phyloP scores from a whole-genome alignment of 1,140 invertebrate species.

The Vanessa tameamea region DNA sequence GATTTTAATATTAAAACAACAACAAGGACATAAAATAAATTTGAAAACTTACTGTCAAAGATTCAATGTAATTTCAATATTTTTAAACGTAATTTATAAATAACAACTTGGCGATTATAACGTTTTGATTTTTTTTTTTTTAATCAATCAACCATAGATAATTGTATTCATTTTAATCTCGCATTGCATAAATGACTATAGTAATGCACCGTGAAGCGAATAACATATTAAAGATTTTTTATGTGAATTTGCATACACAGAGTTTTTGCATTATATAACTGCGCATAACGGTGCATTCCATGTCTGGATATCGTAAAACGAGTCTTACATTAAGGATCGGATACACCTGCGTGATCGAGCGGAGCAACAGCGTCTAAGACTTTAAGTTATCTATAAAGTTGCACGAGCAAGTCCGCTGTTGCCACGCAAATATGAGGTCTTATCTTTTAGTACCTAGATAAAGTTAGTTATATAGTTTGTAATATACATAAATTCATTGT shows the following conservation, averaged over 20 bases:
- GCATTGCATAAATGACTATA: conserved; percentile 1
- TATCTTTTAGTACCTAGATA: too few species aligned
- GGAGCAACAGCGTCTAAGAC: background rate
- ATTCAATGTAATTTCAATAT: too few species aligned
- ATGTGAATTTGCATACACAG: conserved; percentile 13
- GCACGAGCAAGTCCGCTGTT: too few species aligned
- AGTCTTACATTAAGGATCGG: background rate
- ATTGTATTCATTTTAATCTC: conserved; percentile 5
- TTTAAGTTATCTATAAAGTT: too few species aligned
- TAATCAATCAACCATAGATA: background rate
- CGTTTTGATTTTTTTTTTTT: background rate
- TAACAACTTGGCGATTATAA: too few species aligned
- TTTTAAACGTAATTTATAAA: too few species aligned
- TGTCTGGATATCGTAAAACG: conserved; percentile 18
- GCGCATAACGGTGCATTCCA: conserved; percentile 22
- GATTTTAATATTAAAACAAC: too few species aligned
- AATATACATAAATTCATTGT: too few species aligned
- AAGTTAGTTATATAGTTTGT: too few species aligned
- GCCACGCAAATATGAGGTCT: too few species aligned
- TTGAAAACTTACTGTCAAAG: too few species aligned
- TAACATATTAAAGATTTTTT: conserved; percentile 19
- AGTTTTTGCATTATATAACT: conserved; percentile 35
- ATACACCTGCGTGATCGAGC: background rate
- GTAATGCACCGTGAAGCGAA: conserved; percentile 16
- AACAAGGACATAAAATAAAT: too few species aligned